phyloP scores from a whole-genome alignment of 2,797 vertebrate genomes.

The Mallotus villosus region DNA sequence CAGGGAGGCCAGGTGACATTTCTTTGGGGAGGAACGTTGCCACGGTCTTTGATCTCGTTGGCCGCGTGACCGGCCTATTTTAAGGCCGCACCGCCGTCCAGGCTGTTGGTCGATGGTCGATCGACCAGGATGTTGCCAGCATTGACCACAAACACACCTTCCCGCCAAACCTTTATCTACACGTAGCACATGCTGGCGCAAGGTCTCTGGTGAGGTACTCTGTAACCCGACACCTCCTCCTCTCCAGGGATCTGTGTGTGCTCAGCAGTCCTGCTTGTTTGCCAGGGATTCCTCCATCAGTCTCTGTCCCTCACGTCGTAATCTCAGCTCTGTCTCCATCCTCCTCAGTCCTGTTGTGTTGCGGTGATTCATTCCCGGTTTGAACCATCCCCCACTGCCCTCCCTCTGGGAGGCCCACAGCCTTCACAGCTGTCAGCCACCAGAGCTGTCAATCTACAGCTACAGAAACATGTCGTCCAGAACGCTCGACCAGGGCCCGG shows the following conservation, averaged over 20 bases:
- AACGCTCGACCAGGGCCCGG: too few species aligned
- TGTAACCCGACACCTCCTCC: constrained; percentile 48
- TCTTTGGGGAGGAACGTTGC: not conserved
- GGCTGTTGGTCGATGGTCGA: constrained; percentile 38
- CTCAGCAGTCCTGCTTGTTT: constrained; percentile 6
- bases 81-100: not conserved
- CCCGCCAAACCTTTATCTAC: constrained; percentile 55
- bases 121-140: constrained; percentile 53
- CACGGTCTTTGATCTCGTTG: not conserved
- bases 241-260: not conserved
- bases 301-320: constrained; percentile 16
- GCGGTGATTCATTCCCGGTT: too few species aligned
- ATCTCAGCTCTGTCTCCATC: constrained; percentile 11
- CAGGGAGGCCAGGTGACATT: not conserved
- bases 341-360: not conserved
- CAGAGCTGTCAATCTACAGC: too few species aligned
- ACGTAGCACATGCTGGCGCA: constrained; percentile 46
- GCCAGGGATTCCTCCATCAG: constrained; percentile 21
- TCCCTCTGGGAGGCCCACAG: too few species aligned
- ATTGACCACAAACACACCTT: constrained; percentile 63
- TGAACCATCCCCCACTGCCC: too few species aligned
- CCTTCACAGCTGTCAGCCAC: too few species aligned
- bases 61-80: not conserved
- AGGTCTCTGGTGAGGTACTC: constrained; percentile 36
- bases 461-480: too few species aligned